Conservation (phyloP, 2,113 vertebrate species). For the Arothron firmamentum region DNA sequence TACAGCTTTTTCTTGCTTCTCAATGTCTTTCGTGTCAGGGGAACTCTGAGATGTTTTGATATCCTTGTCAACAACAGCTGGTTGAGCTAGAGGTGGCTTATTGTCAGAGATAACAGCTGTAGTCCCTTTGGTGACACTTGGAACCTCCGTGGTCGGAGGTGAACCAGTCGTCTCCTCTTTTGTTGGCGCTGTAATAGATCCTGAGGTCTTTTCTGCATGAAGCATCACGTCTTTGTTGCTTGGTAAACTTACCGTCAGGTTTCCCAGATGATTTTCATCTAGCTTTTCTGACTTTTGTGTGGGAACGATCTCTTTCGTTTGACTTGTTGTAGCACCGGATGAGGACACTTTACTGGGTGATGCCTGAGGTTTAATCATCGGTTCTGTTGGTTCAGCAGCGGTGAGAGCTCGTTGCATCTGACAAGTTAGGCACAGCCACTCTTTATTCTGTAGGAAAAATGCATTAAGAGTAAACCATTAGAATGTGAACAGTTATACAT, state of each 20-base stretch:
- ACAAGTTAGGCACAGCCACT: conserved; percentile 93
- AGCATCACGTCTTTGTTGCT: conserved; percentile 17
- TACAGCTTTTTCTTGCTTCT: conserved; percentile 21
- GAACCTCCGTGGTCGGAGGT: conserved; percentile 11
- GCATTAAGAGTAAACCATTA: conserved; percentile 9
- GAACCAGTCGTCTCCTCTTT: conserved; percentile 24
- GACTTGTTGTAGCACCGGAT: conserved; percentile 10
- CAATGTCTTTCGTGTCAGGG: background rate
- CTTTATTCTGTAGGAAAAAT: conserved; percentile 73
- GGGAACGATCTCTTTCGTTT: conserved; percentile 31
- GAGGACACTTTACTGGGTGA: conserved; percentile 58
- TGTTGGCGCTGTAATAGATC: conserved; percentile 9
- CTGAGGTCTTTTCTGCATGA: conserved; percentile 1
- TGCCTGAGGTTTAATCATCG: conserved; percentile 60
- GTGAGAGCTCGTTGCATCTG: conserved; percentile 87
- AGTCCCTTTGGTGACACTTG: conserved; percentile 42
- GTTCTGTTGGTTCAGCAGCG: conserved; percentile 66
- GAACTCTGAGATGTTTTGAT: background rate
- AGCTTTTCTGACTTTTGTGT: conserved; percentile 14
- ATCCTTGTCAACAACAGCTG: conserved; percentile 2
- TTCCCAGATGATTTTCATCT: conserved; percentile 26
- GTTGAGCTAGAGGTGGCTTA: conserved; percentile 14
- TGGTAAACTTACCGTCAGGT: background rate
- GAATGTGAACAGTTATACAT: too few relatives aligned
- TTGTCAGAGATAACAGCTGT: conserved; percentile 6